phyloP scores from a whole-genome alignment of 2,113 vertebrate genomes.

The Varanus komodoensis region DNA sequence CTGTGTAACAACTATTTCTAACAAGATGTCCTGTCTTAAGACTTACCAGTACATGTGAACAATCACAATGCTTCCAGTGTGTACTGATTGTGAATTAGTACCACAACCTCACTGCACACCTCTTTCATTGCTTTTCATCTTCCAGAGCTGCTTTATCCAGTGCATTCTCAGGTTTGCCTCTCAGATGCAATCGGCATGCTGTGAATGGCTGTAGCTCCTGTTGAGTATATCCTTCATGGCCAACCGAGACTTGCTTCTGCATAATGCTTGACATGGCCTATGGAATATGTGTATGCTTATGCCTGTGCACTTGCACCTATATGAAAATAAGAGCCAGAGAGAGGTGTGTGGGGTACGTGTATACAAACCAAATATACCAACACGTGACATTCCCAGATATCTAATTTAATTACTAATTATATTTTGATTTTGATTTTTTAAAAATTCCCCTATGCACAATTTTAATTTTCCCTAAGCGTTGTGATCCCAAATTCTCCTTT shows the following conservation, averaged over 20 bases:
- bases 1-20: neutral
- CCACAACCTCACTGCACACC: too few relatives aligned
- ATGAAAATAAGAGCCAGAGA: neutral
- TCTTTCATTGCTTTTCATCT: neutral
- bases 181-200: neutral
- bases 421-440: slow-evolving; percentile 43
- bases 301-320: neutral
- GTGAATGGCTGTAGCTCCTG: neutral
- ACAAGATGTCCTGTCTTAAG: neutral
- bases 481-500: slow-evolving; percentile 23
- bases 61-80: neutral
- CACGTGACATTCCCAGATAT: slow-evolving; percentile 29
- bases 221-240: neutral
- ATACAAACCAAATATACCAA: neutral
- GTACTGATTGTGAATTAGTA: neutral
- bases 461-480: slow-evolving; percentile 42
- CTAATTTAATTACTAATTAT: slow-evolving; percentile 34
- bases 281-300: neutral
- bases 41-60: neutral
- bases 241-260: neutral
- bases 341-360: neutral
- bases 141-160: neutral
- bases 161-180: neutral
- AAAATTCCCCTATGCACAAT: slow-evolving; percentile 33
- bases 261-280: neutral